phyloP scores from a whole-genome alignment of 2,113 vertebrate genomes.

The Mormyrus lacerda region DNA sequence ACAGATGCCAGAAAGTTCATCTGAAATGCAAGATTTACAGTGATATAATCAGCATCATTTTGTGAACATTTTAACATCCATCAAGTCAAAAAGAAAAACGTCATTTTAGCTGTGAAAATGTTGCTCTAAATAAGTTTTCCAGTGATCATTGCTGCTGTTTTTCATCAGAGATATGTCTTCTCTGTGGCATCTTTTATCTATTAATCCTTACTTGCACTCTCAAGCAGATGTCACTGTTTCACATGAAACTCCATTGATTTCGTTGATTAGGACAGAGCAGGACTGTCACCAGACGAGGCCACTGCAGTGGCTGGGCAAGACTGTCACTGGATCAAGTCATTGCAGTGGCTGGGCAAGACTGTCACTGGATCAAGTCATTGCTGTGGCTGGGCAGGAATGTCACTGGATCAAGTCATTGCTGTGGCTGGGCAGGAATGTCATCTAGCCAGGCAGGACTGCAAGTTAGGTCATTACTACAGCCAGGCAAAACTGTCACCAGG shows the following conservation, averaged over 20 bases:
- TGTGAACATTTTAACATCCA: background rate
- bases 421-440: background rate
- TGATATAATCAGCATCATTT: background rate
- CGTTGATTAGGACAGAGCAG: background rate
- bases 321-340: background rate
- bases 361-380: background rate
- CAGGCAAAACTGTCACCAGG: background rate
- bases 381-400: background rate
- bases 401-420: background rate
- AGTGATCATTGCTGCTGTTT: background rate
- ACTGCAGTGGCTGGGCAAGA: background rate
- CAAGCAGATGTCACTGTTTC: conserved; percentile 31
- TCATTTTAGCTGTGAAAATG: background rate
- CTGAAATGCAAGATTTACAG: background rate
- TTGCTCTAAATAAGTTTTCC: background rate
- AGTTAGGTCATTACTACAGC: background rate
- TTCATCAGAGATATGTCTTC: background rate
- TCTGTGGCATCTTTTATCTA: background rate
- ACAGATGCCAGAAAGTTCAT: background rate
- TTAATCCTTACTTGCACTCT: background rate
- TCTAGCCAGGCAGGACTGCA: background rate
- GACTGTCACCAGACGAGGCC: background rate
- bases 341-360: background rate
- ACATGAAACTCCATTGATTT: background rate
- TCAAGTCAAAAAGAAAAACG: background rate